A percentile compares a stretch with the other conserved stretches of the same genome.
Conservation (phyloP, 2,888 invertebrate genomes). For the Leptura quadrifasciata region DNA sequence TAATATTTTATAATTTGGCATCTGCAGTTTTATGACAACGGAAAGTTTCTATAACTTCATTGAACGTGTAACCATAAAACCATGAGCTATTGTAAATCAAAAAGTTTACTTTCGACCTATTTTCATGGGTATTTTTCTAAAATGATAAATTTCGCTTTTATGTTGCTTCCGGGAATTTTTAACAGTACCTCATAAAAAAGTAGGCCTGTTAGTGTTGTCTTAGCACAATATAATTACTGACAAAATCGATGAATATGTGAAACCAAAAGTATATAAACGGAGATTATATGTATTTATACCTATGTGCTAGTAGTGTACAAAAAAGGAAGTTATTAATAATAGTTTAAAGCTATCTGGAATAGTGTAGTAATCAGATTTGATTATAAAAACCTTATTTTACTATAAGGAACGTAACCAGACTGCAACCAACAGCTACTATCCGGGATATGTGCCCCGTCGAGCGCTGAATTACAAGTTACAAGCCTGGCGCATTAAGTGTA, state of each 20-base stretch:
- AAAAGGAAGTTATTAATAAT: too few relatives aligned
- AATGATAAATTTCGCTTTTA: constrained; percentile 12
- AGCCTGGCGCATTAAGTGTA: too few relatives aligned
- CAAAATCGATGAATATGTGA: background rate
- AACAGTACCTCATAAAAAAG: background rate
- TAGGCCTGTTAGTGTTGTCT: background rate
- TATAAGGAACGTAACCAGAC: too few relatives aligned
- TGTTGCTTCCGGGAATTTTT: background rate
- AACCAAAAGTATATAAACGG: too few relatives aligned
- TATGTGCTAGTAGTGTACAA: too few relatives aligned
- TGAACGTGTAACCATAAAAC: background rate
- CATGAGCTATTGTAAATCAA: background rate
- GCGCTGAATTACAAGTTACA: too few relatives aligned
- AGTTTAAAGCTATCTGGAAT: too few relatives aligned
- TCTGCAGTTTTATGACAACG: background rate
- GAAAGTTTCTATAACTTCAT: background rate
- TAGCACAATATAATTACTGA: background rate
- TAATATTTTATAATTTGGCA: background rate
- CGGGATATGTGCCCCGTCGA: too few relatives aligned
- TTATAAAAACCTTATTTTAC: too few relatives aligned
- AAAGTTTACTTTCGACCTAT: constrained; percentile 20
- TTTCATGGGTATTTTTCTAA: constrained; percentile 4
- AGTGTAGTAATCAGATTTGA: too few relatives aligned
- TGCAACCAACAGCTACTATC: too few relatives aligned
- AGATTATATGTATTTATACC: too few relatives aligned